phyloP scores from a whole-genome alignment of 1,140 invertebrate species.

The Hesperophylax magnus region DNA sequence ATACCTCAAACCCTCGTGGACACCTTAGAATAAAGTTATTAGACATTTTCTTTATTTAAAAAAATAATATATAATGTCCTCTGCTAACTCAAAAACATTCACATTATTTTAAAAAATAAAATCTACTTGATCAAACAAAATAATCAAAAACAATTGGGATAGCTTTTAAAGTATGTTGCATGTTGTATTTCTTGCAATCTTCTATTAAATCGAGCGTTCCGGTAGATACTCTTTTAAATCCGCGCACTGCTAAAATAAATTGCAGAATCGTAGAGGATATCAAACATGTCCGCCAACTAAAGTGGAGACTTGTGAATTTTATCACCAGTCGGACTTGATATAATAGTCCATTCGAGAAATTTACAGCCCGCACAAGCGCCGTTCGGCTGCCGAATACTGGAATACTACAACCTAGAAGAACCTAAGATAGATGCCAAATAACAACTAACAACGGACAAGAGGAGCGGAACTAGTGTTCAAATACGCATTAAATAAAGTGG shows the following conservation, averaged over 20 bases:
- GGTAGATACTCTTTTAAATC: background rate
- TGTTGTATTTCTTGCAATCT: too few relatives aligned
- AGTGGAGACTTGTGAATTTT: slow-evolving; percentile 23
- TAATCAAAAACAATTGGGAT: background rate
- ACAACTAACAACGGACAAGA: background rate
- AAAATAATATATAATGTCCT: too few relatives aligned
- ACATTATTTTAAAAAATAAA: too few relatives aligned
- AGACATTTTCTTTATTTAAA: too few relatives aligned
- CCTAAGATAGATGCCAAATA: background rate
- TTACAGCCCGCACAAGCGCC: slow-evolving; percentile 2
- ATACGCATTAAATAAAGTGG: background rate
- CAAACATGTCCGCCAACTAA: slow-evolving; percentile 8
- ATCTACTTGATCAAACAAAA: background rate
- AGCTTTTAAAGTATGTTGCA: background rate
- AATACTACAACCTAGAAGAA: background rate
- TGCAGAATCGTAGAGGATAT: background rate
- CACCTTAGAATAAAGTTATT: too few relatives aligned
- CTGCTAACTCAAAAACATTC: too few relatives aligned
- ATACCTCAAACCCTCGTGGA: too few relatives aligned
- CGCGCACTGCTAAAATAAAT: background rate
- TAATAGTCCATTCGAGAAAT: slow-evolving; percentile 36
- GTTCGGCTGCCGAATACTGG: background rate
- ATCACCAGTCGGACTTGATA: slow-evolving; percentile 1
- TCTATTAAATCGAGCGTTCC: background rate
- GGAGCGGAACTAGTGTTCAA: background rate